A percentile compares a stretch with the other conserved stretches of the same genome.
Evolutionary conservation across 2,888 invertebrate species (phyloP).

Genomic region (Coelogynopora nodosa): DNA sequence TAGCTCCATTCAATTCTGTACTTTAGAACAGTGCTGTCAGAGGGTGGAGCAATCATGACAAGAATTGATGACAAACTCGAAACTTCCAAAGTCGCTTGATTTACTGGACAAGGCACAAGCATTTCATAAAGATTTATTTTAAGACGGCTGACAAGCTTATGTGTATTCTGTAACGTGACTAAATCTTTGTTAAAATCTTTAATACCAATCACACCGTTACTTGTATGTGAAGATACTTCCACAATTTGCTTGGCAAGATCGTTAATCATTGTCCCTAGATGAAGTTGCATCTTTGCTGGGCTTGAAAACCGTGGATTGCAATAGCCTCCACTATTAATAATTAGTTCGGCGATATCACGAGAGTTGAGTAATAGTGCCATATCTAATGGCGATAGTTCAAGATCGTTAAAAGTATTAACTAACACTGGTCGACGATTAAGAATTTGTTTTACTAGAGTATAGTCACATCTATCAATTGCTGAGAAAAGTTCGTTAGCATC

Average conservation of each 20-base stretch:
- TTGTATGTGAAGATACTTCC: constrained; percentile 27
- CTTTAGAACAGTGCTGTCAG: constrained; percentile 37
- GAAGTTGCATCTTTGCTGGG: constrained; percentile 26
- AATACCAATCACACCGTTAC: neutral
- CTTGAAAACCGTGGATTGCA: constrained; percentile 3
- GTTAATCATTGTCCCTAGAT: neutral
- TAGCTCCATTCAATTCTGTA: constrained; percentile 37
- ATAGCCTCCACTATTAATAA: constrained; percentile 20
- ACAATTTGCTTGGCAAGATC: constrained; percentile 26
- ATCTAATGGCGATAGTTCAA: constrained; percentile 42
- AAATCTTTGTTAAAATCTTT: constrained; percentile 20
- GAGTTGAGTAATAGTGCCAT: constrained; percentile 34
- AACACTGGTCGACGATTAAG: constrained; percentile 35
- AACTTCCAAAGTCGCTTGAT: constrained; percentile 34
- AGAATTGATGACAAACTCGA: constrained; percentile 31
- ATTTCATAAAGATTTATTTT: constrained; percentile 14
- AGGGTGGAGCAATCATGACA: constrained; percentile 36
- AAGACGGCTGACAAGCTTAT: constrained; percentile 33
- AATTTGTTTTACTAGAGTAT: neutral
- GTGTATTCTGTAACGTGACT: constrained; percentile 33
- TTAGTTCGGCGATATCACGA: neutral
- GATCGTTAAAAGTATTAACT: constrained; percentile 36
- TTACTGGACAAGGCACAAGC: constrained; percentile 32
- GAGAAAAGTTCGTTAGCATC: constrained; percentile 38
- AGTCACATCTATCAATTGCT: constrained; percentile 35